A percentile compares a stretch with the other conserved stretches of the same genome.
Conservation (phyloP, 1,140 invertebrate genomes). For the Listronotus oregonensis region DNA sequence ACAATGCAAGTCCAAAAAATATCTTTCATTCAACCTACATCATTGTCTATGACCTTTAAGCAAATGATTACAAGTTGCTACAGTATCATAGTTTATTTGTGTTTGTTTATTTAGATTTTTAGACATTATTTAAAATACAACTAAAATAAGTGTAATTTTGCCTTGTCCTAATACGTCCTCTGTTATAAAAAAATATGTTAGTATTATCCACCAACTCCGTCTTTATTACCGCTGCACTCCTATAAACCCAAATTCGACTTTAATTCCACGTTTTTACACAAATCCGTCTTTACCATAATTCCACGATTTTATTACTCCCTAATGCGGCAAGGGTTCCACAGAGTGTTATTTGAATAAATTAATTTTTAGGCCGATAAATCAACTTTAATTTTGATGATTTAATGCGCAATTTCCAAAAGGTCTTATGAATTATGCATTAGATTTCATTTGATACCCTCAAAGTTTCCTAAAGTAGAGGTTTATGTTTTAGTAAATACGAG, state of each 20-base stretch:
- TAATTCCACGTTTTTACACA: constrained; percentile 18
- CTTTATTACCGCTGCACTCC: no score
- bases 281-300: constrained; percentile 31
- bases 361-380: constrained; percentile 31
- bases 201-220: no score
- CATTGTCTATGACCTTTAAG: no score
- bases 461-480: background rate
- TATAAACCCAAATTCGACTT: constrained; percentile 17
- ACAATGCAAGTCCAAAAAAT: no score
- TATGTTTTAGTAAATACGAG: constrained; percentile 14
- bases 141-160: no score
- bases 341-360: constrained; percentile 33
- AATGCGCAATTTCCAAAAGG: constrained; percentile 32
- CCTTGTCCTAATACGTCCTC: no score
- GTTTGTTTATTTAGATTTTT: no score
- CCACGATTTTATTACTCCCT: constrained; percentile 28
- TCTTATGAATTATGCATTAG: constrained; percentile 27
- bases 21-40: no score
- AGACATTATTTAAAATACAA: no score
- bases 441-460: constrained; percentile 23
- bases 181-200: no score
- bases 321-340: constrained; percentile 29
- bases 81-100: no score
- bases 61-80: no score
- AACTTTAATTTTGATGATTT: constrained; percentile 36